Evolutionary conservation across 2,113 vertebrate genomes (phyloP).

Genomic region (Raja brachyura): DNA sequence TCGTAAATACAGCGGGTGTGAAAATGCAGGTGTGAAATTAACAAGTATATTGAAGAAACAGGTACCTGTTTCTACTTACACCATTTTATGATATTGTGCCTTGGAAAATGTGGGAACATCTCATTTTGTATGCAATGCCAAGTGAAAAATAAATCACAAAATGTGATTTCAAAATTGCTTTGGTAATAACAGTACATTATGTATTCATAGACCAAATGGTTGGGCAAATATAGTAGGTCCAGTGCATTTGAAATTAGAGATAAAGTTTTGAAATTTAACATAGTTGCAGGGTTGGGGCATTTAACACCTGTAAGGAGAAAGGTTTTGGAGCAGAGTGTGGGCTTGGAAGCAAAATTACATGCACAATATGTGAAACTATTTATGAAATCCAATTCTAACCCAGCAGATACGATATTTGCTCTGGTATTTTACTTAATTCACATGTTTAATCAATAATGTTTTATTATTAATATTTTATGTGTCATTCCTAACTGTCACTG

Average conservation of each 20-base stretch:
- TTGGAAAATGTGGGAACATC: background rate
- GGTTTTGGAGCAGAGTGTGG: too few species aligned
- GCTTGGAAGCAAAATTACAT: too few species aligned
- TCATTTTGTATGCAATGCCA: background rate
- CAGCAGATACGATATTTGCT: too few species aligned
- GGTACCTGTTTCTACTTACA: background rate
- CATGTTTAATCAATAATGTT: too few species aligned
- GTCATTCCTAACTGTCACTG: too few species aligned
- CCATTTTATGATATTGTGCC: background rate
- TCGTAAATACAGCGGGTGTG: too few species aligned
- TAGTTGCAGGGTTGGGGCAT: background rate
- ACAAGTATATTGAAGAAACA: background rate
- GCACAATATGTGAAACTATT: too few species aligned
- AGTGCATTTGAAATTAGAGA: background rate
- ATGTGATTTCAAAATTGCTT: slow-evolving; percentile 3
- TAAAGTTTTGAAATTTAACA: background rate
- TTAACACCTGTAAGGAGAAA: too few species aligned
- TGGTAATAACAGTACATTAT: background rate
- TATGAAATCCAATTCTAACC: too few species aligned
- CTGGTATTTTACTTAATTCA: too few species aligned
- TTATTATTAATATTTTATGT: too few species aligned
- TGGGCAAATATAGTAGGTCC: background rate
- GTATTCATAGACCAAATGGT: background rate
- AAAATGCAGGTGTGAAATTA: too few species aligned
- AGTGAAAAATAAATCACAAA: background rate